Evolutionary conservation across 2,888 invertebrate genomes (phyloP), one percentile per base, ranked within the genome.

Genomic region (Lycia hirtaria): DNA sequence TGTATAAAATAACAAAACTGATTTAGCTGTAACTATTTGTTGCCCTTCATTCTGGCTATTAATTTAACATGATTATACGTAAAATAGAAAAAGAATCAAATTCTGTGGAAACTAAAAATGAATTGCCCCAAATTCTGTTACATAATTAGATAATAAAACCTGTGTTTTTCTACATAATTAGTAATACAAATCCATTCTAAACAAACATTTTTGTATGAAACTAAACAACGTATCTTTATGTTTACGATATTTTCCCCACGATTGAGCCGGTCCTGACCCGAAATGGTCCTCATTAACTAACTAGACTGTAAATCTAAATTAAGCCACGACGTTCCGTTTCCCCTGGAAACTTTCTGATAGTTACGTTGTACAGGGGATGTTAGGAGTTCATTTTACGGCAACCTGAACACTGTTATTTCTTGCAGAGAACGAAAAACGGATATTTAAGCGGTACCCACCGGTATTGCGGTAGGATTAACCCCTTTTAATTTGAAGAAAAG

Each of bases 401-500:
- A 73, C 75, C 68, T 71, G 71, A 69, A 60, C 66, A 59, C 17
- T 53, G 53, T 66, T 68, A 70, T 71, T 71, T 67, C 52, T 40
- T 26, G 17, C 26, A 22, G 15, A 14, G 72, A 66, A 48, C 47
- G 41, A 54, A n/a, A 38, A 53, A 50, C 4, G 20, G 59, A 56
- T 63, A 57, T 64, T 68, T 63, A 43, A 47, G 22, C 37, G 53
- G 44, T 61, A 20, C 12, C 17, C 14, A 22, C 7, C 20, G 20
- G 17, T 3, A 38, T n/a, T n/a, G n/a, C 20, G n/a, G 14, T 2
- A 20, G 6, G 12, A 17, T 17, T 17, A 17, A 9, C 33, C 33
- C 15, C n/a, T n/a, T n/a, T n/a, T n/a, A n/a, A n/a, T n/a, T n/a
- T n/a, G n/a, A n/a, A n/a, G n/a, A n/a, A n/a, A n/a, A n/a, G n/a